Base-by-base conservation (phyloP, 2,113 vertebrate genomes). In the Labeo catla region DNA sequence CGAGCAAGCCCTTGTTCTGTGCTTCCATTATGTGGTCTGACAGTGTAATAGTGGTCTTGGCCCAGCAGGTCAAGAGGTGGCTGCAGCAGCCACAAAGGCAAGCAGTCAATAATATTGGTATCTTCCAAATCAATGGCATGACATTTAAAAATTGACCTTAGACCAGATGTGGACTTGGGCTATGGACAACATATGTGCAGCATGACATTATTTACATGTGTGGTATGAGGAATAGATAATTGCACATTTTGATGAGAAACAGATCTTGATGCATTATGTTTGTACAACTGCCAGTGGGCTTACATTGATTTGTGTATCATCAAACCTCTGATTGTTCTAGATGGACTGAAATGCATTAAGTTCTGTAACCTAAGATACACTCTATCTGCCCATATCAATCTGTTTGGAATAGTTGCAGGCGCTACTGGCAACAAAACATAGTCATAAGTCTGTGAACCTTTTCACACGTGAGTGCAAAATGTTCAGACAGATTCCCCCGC, bases 71-170 rank as follows among this genome's bases (percentile, higher is more conserved):
- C 89, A 90, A 87, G 68, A 88, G 89, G 85, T 87, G 87, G 82
- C 77, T 76, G 78, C 82, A 85, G 82, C 52, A 23, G 63, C 79
- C 77, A 88, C 77, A 87, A 88, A 86, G 70, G 65, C 87, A 83
- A 81, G 45, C 78, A 66, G 66, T 90, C 89, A 88, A 88, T 90
- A 88, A 43, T 80, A 73, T 83, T 47, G 87, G 87, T 81, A 87
- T 90, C 72, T 85, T 80, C 72, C 85, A 2, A 76, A 90, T 88
- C 85, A 83, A 88, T 88, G 59, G 82, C 84, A 85, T 88, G 85
- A 80, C 87, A 83, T 87, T 90, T 86, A 85, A 90, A 87, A 86
- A 83, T 84, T 87, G 87, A 90, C 89, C 85, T 88, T 87, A 85
- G 78, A 88, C 87, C 89, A 90, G 89, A 87, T 90, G 89, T 61